Evolutionary conservation across 2,113 vertebrate genomes (phyloP), one percentile per base, ranked within the genome.

Genomic region (Donacobius atricapilla): DNA sequence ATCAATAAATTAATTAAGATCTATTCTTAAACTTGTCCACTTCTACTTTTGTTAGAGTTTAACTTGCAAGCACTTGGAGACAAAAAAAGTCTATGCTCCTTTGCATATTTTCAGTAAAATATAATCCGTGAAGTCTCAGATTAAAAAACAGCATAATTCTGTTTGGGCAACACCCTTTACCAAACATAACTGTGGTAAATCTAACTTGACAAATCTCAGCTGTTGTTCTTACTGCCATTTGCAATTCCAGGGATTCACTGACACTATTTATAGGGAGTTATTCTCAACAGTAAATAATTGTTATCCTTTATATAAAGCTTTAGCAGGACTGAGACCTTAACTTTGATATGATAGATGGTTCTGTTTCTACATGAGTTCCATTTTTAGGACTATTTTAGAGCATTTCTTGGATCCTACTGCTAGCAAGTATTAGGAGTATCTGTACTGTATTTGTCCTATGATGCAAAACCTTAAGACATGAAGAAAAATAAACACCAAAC

Each of bases 281-380:
- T 54, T 91, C 71, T 91, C 78, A 86, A 92, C 31, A 83, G 68
- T 70, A 95, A 93, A 86, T 80, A 86, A 92, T 8, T 60, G 40
- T 78, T 90, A 60, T 21, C 4, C 27, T 60, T 95, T 56, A 58
- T 11, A 71, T n/a, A 82, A 92, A 71, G 73, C 58, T 66, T 89
- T 48, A 84, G 51, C 60, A 93, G 33, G 48, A 89, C 45, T 7
- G 33, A 86, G 71, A 85, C 23, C 48, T 72, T 75, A 90, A 80
- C 64, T 93, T 58, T 60, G 56, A 93, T 73, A 44, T 92, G 64
- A 94, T 64, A 57, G 35, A 88, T 80, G 22, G 42, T 47, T 95
- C 50, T 80, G 54, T 58, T 96, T 85, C 57, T 82, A 91, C 35
- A 81, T 22, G 14, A 88, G 37, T 70, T 88, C 37, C 57, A 87